Base-by-base conservation (phyloP, 2,888 invertebrate genomes). In the Electrophaes corylata region DNA sequence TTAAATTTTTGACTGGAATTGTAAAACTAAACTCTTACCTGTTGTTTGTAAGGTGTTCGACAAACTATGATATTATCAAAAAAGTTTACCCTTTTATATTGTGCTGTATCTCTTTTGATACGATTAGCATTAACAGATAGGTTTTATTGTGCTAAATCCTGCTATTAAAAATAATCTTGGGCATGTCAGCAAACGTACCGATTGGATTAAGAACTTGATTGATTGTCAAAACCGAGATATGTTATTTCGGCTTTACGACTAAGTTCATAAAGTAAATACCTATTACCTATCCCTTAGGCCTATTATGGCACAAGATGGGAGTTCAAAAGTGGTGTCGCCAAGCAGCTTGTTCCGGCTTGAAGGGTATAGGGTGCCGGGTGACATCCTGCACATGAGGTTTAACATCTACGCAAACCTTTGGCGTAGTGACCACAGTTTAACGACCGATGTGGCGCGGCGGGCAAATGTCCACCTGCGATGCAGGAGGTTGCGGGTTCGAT, bases 61-160 rank as follows among this genome's bases (percentile, higher is more conserved):
- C 56, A 61, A 71, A 75, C 66, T 74, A 69, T 74, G 54, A 44
- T 48, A 39, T 56, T 40, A 5, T 1, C 4, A 6, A 53, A 47
- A 51, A 23, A 37, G n/a, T 10, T 18, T 52, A n/a, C 23, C 55
- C 56, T 66, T 76, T 69, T 75, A 76, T 76, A 70, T 62, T 47
- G 16, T 58, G 51, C 29, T 43, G 29, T 67, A 63, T 68, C 59
- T 54, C 18, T 35, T 55, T 50, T 0, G 40, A 40, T 23, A 16
- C 40, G 51, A 48, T 52, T 60, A 64, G 53, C 44, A 16, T 48
- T 57, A 56, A 53, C 33, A 57, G 71, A 76, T 76, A 68, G 62
- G 49, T 63, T 62, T 63, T 61, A 62, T 69, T 66, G 59, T 18
- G 14, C 8, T 41, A 67, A 69, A 72, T 70, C 60, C 61, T 55